These are phyloP conservation scores for Ceratoteleas bidentatus DNA, from an alignment of 1,140 invertebrate species.

Conservation along the genomic window DNA sequence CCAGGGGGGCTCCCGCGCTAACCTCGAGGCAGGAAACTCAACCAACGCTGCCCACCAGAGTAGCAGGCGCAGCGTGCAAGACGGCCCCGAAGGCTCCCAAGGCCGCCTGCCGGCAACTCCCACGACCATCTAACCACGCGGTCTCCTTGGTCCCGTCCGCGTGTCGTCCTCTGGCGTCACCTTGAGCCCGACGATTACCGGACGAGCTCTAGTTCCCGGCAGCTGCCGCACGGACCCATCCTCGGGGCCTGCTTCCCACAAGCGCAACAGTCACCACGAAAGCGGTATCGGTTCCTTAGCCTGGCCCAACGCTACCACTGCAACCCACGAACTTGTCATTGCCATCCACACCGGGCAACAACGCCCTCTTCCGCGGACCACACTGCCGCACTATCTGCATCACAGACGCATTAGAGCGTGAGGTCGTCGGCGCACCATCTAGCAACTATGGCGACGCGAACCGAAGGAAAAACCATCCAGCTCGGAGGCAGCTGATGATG, in stretches of 20 bases:
- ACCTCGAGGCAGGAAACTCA: constrained; percentile 46
- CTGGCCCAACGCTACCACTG: too few relatives aligned
- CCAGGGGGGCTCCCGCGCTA: constrained; percentile 70
- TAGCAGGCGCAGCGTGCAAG: constrained; percentile 69
- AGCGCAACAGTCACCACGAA: neutral
- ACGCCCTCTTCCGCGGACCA: constrained; percentile 30
- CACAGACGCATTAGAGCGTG: constrained; percentile 41
- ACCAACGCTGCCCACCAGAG: constrained; percentile 37
- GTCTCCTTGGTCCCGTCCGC: constrained; percentile 35
- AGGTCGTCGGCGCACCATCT: constrained; percentile 24
- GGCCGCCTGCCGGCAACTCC: constrained; percentile 73
- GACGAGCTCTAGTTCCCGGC: neutral
- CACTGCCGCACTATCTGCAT: constrained; percentile 55
- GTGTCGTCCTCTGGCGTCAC: constrained; percentile 21
- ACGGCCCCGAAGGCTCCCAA: constrained; percentile 79
- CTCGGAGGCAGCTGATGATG: too few relatives aligned
- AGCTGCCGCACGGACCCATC: constrained; percentile 6
- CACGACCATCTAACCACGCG: constrained; percentile 79
- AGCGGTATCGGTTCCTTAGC: constrained; percentile 8
- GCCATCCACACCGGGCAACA: constrained; percentile 28
- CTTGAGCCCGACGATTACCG: constrained; percentile 14
- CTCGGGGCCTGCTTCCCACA: constrained; percentile 13
- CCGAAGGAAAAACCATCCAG: constrained; percentile 22
- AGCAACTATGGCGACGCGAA: too few relatives aligned
- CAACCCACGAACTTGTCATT: constrained; percentile 32